Conservation (phyloP, 2,888 invertebrate genomes). For the Epirrita christyi region DNA sequence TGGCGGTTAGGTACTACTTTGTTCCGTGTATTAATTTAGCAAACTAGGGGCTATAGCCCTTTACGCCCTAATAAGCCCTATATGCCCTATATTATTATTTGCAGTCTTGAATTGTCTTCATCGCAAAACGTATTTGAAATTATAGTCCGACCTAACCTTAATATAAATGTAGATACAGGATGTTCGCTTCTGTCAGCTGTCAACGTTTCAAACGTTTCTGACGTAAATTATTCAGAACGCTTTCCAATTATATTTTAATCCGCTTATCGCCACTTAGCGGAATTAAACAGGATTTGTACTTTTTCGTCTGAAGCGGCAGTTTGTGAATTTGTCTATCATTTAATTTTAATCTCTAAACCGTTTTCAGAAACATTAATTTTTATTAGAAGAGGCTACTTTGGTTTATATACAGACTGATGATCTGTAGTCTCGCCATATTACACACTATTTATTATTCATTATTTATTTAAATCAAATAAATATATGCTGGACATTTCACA, state of each 20-base stretch:
- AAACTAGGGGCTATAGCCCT: too few species aligned
- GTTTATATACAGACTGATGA: too few species aligned
- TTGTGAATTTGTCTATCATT: constrained; percentile 19
- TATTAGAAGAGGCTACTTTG: too few species aligned
- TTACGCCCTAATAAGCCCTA: too few species aligned
- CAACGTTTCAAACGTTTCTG: constrained; percentile 31
- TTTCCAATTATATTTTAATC: constrained; percentile 42
- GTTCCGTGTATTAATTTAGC: too few species aligned
- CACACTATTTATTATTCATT: too few species aligned
- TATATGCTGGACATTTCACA: too few species aligned
- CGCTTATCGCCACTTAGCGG: constrained; percentile 36
- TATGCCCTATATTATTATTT: not conserved
- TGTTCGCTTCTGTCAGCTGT: constrained; percentile 28
- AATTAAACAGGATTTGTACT: constrained; percentile 32
- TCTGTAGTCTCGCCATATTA: too few species aligned
- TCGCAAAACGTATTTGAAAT: too few species aligned
- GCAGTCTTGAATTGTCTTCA: too few species aligned
- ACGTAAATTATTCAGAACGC: constrained; percentile 33
- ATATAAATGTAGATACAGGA: constrained; percentile 22
- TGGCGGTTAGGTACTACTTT: too few species aligned
- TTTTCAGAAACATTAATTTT: constrained; percentile 10
- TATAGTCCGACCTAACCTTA: not conserved
- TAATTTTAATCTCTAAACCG: constrained; percentile 14
- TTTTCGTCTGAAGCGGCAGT: constrained; percentile 24
- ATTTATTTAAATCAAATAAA: too few species aligned